Conservation (phyloP, 1,140 invertebrate species). For the Microplitis demolitor region DNA sequence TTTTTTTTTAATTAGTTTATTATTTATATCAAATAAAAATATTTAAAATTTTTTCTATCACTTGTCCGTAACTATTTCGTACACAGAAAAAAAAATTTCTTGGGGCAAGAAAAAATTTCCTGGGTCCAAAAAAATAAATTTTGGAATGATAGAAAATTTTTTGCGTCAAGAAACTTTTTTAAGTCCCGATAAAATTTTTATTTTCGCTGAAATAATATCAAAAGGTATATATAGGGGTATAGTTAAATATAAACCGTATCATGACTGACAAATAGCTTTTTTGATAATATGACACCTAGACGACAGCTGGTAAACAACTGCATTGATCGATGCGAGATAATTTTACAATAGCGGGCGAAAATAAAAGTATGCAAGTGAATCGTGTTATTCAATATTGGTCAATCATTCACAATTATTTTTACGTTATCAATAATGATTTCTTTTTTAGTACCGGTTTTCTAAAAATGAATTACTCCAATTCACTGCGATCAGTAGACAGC, state of each 20-base stretch:
- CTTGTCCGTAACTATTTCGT: too few relatives aligned
- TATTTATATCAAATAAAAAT: neutral
- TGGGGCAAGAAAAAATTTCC: too few relatives aligned
- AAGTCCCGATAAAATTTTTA: too few relatives aligned
- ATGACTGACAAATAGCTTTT: neutral
- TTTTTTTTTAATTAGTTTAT: neutral
- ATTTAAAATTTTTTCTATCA: too few relatives aligned
- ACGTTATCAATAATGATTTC: neutral
- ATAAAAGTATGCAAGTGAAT: neutral
- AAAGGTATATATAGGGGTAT: too few relatives aligned
- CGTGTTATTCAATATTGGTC: neutral
- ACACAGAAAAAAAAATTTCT: too few relatives aligned
- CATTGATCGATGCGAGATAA: constrained; percentile 6
- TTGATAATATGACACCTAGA: constrained; percentile 3
- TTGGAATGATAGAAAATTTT: too few relatives aligned
- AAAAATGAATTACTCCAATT: too few relatives aligned
- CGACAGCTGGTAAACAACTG: constrained; percentile 15
- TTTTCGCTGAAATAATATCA: too few relatives aligned
- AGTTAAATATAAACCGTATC: neutral
- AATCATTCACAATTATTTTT: neutral
- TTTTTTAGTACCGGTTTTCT: neutral
- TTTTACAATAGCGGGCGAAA: neutral
- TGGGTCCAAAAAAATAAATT: too few relatives aligned
- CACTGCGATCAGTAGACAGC: too few relatives aligned
- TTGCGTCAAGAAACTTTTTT: too few relatives aligned